A percentile compares a stretch with the other conserved stretches of the same genome.
Evolutionary conservation across 2,797 vertebrate genomes (phyloP).

Genomic region (Harpagifer antarcticus): DNA sequence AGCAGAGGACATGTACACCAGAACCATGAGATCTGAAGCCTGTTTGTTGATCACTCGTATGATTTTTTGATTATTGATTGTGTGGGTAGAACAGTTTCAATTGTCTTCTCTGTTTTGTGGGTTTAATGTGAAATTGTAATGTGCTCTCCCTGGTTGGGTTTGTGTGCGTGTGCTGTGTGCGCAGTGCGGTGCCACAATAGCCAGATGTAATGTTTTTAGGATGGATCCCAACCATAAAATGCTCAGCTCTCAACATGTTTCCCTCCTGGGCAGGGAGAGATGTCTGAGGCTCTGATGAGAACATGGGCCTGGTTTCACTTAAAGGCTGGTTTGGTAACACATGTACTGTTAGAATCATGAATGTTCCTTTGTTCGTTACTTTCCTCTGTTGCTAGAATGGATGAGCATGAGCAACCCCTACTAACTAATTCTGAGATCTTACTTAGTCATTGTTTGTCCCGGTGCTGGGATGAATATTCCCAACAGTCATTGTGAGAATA

Average conservation of each 20-base stretch:
- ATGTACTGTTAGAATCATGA: slow-evolving; percentile 70
- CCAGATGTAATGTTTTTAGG: slow-evolving; percentile 70
- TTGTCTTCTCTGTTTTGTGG: slow-evolving; percentile 34
- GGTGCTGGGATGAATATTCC: background rate
- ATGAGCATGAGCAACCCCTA: slow-evolving; percentile 50
- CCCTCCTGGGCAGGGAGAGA: slow-evolving; percentile 63
- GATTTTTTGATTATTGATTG: slow-evolving; percentile 42
- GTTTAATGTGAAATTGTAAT: slow-evolving; percentile 46
- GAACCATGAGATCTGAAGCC: slow-evolving; percentile 7
- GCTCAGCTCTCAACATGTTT: slow-evolving; percentile 60
- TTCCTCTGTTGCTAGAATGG: slow-evolving; percentile 58
- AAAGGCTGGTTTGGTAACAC: slow-evolving; percentile 73
- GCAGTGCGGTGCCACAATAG: slow-evolving; percentile 63
- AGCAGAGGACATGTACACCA: slow-evolving; percentile 8
- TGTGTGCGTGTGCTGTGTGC: slow-evolving; percentile 51
- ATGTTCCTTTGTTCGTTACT: slow-evolving; percentile 74
- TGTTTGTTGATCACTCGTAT: slow-evolving; percentile 13
- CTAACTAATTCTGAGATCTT: slow-evolving; percentile 31
- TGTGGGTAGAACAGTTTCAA: slow-evolving; percentile 4
- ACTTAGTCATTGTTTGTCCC: slow-evolving; percentile 37
- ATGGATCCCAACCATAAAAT: slow-evolving; percentile 73
- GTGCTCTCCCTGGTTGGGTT: slow-evolving; percentile 48
- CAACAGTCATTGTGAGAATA: slow-evolving; percentile 6
- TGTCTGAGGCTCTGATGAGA: slow-evolving; percentile 61
- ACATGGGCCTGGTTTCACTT: slow-evolving; percentile 76